These are phyloP conservation scores for Enteromius argenteus DNA, from an alignment of 2,797 vertebrate genomes.

Conservation along the genomic window DNA sequence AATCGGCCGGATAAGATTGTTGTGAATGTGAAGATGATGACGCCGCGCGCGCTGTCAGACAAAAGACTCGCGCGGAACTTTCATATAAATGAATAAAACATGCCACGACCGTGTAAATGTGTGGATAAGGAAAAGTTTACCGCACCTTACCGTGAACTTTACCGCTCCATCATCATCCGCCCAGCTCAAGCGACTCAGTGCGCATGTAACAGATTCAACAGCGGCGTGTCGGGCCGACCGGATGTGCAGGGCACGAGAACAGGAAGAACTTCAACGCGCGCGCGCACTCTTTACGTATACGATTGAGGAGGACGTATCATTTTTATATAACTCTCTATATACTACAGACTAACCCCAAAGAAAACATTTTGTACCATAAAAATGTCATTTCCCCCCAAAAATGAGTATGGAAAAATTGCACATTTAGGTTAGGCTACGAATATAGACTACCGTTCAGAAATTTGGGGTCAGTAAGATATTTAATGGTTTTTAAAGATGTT, in stretches of 20 bases:
- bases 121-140: not conserved
- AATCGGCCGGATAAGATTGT: not conserved
- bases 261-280: constrained; percentile 66
- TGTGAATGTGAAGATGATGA: constrained; percentile 9
- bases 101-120: not conserved
- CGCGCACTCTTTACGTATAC: not conserved
- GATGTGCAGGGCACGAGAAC: constrained; percentile 64
- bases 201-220: constrained; percentile 29
- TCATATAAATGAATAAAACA: not conserved
- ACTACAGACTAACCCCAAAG: not conserved
- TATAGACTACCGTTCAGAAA: too few relatives aligned
- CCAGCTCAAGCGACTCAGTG: constrained; percentile 18
- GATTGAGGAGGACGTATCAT: not conserved
- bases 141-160: constrained; percentile 52
- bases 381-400: not conserved
- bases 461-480: too few relatives aligned
- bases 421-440: not conserved
- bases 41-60: not conserved
- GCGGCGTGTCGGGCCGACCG: constrained; percentile 72
- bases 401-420: not conserved
- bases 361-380: not conserved
- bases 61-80: constrained; percentile 35
- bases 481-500: too few relatives aligned
- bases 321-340: not conserved
- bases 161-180: constrained; percentile 50